Evolutionary conservation across 2,888 invertebrate genomes (phyloP), one percentile per base, ranked within the genome.

Genomic region (Xanthorhoe designata): DNA sequence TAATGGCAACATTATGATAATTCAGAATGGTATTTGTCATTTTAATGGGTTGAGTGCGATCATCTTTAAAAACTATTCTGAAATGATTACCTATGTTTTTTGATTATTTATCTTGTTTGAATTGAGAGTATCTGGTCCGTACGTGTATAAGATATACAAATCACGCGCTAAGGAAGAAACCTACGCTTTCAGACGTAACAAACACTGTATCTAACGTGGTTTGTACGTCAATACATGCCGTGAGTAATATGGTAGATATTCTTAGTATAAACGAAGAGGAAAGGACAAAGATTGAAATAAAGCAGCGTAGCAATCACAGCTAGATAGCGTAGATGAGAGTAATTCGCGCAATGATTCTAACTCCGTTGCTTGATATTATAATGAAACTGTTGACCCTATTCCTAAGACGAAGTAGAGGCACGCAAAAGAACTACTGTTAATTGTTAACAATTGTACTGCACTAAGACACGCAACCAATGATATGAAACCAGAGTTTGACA

Each of bases 401-500:
- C 84, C 87, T 81, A 79, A 84, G 86, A 87, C 84, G 83, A 81
- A 85, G 82, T 78, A 79, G 82, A 83, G 84, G 77, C 90, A 90
- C 94, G 94, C 89, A 86, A 92, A 92, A 86, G 90, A 90, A 87
- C 86, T 88, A 83, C 86, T 83, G 83, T 88, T 92, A 88, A 92
- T 92, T 91, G 87, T 85, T 79, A 84, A 88, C 91, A 90, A 92
- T 91, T 91, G 90, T 87, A 88, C 78, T 86, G 87, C 83, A 83
- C 84, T 82, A 78, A 84, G 84, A 88, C 90, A 94, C 93, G 91
- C 94, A 90, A 88, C 85, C 81, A 78, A 84, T 82, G 84, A 82
- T 83, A 76, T 81, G 77, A 78, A 83, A 85, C 83, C 81, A 79
- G 80, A 81, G 82, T 80, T 81, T 78, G 80, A 76, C 73, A 76